Conservation (phyloP, 2,113 vertebrate species). For the Pangasianodon gigas region DNA sequence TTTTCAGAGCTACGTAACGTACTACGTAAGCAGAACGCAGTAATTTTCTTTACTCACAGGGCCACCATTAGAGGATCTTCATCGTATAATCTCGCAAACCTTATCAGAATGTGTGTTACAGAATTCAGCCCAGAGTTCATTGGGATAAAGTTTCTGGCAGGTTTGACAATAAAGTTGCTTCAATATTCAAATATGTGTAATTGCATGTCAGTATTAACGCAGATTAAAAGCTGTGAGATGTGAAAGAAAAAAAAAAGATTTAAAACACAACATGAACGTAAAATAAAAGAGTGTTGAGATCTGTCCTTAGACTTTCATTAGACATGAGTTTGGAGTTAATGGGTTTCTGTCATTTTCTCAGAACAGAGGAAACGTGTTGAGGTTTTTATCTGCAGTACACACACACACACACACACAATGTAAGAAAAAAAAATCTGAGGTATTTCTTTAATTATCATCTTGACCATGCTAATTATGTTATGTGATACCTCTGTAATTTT, state of each 20-base stretch:
- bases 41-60: neutral
- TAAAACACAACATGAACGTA: neutral
- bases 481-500: neutral
- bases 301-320: neutral
- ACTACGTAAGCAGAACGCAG: no score
- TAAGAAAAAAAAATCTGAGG: neutral
- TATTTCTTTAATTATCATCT: neutral
- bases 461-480: neutral
- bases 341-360: neutral
- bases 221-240: neutral
- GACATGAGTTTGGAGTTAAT: neutral
- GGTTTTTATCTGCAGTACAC: neutral
- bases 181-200: neutral
- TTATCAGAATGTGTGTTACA: neutral
- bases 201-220: neutral
- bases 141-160: neutral
- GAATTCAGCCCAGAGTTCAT: neutral
- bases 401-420: neutral
- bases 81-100: neutral
- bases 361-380: neutral
- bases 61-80: neutral
- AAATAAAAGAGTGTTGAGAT: neutral
- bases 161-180: neutral
- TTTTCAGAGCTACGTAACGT: no score
- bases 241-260: neutral